Percentiles rank a stretch among this genome's conserved stretches.
Evolutionary conservation across 2,888 invertebrate genomes (phyloP).

Genomic region (Baronia brevicornis): DNA sequence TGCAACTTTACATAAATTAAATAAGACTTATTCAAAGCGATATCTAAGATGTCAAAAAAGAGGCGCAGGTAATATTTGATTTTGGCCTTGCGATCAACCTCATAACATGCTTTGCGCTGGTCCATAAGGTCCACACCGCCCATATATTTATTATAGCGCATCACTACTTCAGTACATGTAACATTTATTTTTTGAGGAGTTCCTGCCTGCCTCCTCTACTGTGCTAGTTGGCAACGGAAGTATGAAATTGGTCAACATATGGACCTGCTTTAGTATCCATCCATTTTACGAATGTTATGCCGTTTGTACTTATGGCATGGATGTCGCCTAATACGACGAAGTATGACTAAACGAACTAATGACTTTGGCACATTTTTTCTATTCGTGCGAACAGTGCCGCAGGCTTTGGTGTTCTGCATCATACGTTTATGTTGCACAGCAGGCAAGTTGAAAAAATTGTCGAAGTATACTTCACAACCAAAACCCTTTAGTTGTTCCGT

Average conservation of each 20-base stretch:
- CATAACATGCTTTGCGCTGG: slow-evolving; percentile 20
- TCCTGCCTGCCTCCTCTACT: slow-evolving; percentile 17
- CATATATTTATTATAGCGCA: slow-evolving; percentile 9
- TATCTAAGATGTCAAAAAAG: slow-evolving; percentile 20
- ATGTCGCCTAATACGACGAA: slow-evolving; percentile 11
- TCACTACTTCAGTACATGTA: slow-evolving; percentile 20
- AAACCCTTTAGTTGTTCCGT: slow-evolving; percentile 11
- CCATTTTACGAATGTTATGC: slow-evolving; percentile 18
- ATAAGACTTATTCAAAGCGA: slow-evolving; percentile 17
- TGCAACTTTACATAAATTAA: slow-evolving; percentile 15
- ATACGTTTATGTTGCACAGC: slow-evolving; percentile 16
- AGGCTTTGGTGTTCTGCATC: slow-evolving; percentile 20
- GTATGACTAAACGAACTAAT: too few species aligned
- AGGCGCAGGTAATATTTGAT: slow-evolving; percentile 20
- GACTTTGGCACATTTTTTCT: slow-evolving; percentile 18
- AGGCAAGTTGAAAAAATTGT: slow-evolving; percentile 17
- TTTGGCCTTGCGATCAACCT: slow-evolving; percentile 21
- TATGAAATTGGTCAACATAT: slow-evolving; percentile 23
- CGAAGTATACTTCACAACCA: slow-evolving; percentile 20
- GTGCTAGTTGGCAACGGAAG: slow-evolving; percentile 19
- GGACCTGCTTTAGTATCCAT: slow-evolving; percentile 21
- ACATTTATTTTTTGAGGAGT: slow-evolving; percentile 21
- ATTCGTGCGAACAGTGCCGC: slow-evolving; percentile 21
- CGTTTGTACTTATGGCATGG: slow-evolving; percentile 13
- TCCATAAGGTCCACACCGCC: slow-evolving; percentile 10